Conservation (phyloP, 2,888 invertebrate species). For the Yponomeuta evonymella region DNA sequence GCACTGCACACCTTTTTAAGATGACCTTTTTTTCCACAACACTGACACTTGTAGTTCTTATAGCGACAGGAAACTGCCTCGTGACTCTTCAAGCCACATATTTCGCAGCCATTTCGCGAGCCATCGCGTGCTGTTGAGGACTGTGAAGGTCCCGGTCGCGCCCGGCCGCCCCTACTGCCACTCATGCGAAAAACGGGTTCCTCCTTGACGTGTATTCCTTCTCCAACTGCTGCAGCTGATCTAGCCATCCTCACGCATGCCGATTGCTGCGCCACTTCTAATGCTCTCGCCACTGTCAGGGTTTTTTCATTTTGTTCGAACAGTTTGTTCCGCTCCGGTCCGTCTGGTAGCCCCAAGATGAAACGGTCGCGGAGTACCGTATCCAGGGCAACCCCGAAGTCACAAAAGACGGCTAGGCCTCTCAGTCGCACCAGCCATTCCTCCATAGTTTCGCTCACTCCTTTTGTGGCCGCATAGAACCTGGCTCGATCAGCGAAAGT, state of each 20-base stretch:
- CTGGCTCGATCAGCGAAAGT: too few species aligned
- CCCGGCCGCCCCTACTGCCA: background rate
- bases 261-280: conserved; percentile 11
- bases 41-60: conserved; percentile 6
- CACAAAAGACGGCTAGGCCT: conserved; percentile 10
- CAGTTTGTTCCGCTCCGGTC: conserved; percentile 12
- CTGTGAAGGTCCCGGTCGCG: conserved; percentile 2
- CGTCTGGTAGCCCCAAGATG: conserved; percentile 18
- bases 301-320: conserved; percentile 2
- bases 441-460: background rate
- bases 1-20: conserved; percentile 9
- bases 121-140: background rate
- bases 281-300: conserved; percentile 7
- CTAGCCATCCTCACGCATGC: conserved; percentile 6
- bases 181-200: conserved; percentile 6
- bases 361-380: conserved; percentile 11
- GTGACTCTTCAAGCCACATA: conserved; percentile 7
- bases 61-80: conserved; percentile 3
- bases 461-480: too few species aligned
- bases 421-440: conserved; percentile 13
- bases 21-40: background rate
- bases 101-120: background rate
- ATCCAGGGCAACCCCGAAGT: conserved; percentile 7
- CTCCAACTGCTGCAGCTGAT: background rate
- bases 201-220: background rate